These are phyloP conservation scores for Myrmophylax atrothorax DNA, from an alignment of 2,113 vertebrate species.

Conservation along the genomic window DNA sequence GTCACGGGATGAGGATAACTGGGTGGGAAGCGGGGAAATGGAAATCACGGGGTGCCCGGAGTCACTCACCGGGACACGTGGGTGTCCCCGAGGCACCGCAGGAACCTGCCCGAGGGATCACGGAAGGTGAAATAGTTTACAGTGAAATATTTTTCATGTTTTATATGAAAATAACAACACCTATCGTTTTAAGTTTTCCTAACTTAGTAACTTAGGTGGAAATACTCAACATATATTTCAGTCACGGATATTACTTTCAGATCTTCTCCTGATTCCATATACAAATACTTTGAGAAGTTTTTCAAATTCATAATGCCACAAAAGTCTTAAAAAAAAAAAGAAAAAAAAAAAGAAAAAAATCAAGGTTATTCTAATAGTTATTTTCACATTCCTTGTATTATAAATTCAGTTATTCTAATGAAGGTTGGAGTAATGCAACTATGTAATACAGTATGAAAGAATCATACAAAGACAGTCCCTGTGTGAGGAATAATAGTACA, in stretches of 20 bases:
- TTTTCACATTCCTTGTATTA: neutral
- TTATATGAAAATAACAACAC: neutral
- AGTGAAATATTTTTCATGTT: neutral
- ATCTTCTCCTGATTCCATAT: neutral
- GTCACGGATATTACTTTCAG: neutral
- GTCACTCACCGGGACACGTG: no score
- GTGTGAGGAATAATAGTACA: accelerated
- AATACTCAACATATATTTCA: neutral
- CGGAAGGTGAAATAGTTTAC: neutral
- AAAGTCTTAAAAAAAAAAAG: neutral
- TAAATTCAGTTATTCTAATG: neutral
- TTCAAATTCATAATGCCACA: neutral
- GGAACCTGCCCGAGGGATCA: neutral
- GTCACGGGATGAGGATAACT: neutral
- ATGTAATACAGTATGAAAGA: neutral
- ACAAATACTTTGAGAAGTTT: neutral
- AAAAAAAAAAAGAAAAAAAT: neutral
- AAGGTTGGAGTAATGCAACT: neutral
- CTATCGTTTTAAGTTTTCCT: neutral
- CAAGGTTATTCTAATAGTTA: neutral
- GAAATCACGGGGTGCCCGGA: neutral
- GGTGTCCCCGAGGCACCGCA: accelerated
- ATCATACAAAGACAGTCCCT: neutral
- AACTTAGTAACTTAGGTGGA: neutral
- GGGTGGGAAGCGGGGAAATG: neutral